Evolutionary conservation across 2,113 vertebrate species (phyloP).

Genomic region (Triplophysa tibetana): DNA sequence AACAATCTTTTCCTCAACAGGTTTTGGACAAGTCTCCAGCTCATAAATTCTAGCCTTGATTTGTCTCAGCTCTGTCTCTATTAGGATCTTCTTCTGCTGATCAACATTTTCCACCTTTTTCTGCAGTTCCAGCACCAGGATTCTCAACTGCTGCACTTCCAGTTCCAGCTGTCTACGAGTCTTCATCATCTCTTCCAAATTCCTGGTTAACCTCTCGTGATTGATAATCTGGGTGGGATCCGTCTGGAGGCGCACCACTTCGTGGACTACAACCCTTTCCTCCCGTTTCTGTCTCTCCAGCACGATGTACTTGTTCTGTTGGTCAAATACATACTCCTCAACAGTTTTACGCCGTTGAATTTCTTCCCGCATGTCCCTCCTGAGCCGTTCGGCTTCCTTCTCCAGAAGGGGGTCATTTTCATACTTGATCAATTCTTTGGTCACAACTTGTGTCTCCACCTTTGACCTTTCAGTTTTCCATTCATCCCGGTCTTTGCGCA

Average conservation of each 20-base stretch:
- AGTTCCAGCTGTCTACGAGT: constrained; percentile 81
- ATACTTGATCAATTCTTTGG: constrained; percentile 85
- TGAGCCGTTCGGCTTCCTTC: constrained; percentile 85
- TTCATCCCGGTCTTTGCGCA: constrained; percentile 86
- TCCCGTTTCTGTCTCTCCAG: constrained; percentile 89
- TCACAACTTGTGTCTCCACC: constrained; percentile 86
- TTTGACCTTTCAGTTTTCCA: constrained; percentile 85
- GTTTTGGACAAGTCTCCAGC: constrained; percentile 77
- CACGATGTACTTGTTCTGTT: constrained; percentile 84
- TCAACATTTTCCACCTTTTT: constrained; percentile 82
- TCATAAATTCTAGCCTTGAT: constrained; percentile 84
- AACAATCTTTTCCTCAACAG: constrained; percentile 87
- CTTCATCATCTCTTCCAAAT: constrained; percentile 81
- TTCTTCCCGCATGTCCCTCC: constrained; percentile 81
- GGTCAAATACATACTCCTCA: constrained; percentile 83
- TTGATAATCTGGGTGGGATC: constrained; percentile 85
- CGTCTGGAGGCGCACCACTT: constrained; percentile 84
- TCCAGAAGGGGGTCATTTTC: constrained; percentile 91
- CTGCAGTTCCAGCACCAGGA: constrained; percentile 78
- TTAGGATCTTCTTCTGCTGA: constrained; percentile 81
- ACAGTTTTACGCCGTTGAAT: constrained; percentile 77
- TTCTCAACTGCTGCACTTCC: constrained; percentile 82
- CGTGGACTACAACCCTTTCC: constrained; percentile 84
- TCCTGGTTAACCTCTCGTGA: constrained; percentile 79
- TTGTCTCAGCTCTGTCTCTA: constrained; percentile 85